Base-by-base conservation (phyloP, 2,113 vertebrate species). In the Psophia crepitans region DNA sequence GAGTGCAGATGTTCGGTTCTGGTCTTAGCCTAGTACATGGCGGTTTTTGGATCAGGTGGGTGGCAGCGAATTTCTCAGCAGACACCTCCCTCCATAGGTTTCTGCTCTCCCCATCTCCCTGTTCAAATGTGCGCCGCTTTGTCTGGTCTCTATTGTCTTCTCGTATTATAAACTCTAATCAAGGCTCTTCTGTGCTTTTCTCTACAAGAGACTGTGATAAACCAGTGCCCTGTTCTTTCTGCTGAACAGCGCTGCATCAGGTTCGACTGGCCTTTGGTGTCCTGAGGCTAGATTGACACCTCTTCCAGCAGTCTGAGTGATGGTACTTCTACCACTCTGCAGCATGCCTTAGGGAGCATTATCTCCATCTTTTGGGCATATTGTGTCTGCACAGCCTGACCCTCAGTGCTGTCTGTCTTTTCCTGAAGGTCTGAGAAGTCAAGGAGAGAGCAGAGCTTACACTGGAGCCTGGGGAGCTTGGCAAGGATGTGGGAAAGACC, bases 151-250 rank as follows among this genome's bases (percentile, higher is more conserved):
- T 74, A 5, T 49, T 78, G 7, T 71, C 30, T 27, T 70, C 39
- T 39, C 79, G 11, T 28, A 4, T 23, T 57, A 76, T 27, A 28
- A 87, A 64, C 26, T 56, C 41, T 56, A 48, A 37, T 28, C 14
- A 17, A 64, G 23, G 5, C 33, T 49, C 48, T 44, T 48, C 27
- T 92, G 20, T 18, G 68, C 39, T 43, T 69, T 37, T 41, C 16
- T 56, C 23, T 54, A 5, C 9, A 46, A 28, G 65, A 68, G 12
- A 6, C 49, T 82, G 41, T 1, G 3, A 44, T 66, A 46, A 93
- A 14, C 11, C 39, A 0, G 0, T 73, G 39, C 17, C 18, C 27
- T 3, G 1, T 46, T 56, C 53, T 37, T 70, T 14, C 44, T 60
- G 65, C 74, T 82, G 80, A 18, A 7, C 44, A 24, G 53, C 7